Evolutionary conservation across 2,113 vertebrate species (phyloP).

Genomic region (Ornithorhynchus anatinus): DNA sequence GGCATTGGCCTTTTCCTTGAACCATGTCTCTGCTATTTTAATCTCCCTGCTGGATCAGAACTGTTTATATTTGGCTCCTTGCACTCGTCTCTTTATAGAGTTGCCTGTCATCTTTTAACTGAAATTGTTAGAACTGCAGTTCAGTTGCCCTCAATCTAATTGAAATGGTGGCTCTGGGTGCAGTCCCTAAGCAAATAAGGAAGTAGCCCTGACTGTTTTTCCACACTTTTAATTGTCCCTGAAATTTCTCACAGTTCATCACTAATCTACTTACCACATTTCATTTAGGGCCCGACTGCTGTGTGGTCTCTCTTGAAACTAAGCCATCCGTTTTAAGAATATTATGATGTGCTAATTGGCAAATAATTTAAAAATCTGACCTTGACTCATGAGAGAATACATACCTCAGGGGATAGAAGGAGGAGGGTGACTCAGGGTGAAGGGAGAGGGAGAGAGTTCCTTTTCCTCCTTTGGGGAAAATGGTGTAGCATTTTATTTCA

Average conservation of each 20-base stretch:
- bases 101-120: background rate
- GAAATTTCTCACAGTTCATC: background rate
- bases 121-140: fast-evolving
- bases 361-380: slow-evolving; percentile 32
- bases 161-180: fast-evolving
- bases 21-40: background rate
- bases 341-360: background rate
- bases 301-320: slow-evolving; percentile 11
- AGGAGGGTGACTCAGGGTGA: too few species aligned
- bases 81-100: background rate
- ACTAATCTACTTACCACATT: background rate
- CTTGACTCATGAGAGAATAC: slow-evolving; percentile 1
- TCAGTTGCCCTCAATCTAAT: fast-evolving
- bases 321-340: background rate
- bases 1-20: fast-evolving
- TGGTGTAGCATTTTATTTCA: fast-evolving
- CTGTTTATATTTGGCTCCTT: fast-evolving
- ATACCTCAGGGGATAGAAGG: too few species aligned
- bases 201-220: too few species aligned
- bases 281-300: background rate
- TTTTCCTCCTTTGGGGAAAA: background rate
- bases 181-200: background rate
- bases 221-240: background rate
- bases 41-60: background rate
- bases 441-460: too few species aligned